Conservation (phyloP, 2,888 invertebrate genomes). For the Timandra comae region DNA sequence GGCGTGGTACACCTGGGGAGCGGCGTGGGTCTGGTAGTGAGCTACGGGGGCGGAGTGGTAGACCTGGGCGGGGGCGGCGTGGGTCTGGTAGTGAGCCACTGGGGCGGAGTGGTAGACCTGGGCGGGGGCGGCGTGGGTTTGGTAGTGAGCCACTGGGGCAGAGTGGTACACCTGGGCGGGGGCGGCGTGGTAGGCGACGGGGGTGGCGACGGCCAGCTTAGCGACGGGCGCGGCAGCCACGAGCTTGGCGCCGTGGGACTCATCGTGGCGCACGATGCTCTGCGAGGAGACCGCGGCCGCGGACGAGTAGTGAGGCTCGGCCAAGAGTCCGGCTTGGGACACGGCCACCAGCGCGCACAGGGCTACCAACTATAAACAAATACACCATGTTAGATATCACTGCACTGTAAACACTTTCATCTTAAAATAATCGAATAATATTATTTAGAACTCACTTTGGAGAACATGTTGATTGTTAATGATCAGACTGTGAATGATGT, state of each 20-base stretch:
- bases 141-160: slow-evolving; percentile 23
- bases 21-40: slow-evolving; percentile 27
- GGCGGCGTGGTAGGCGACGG: slow-evolving; percentile 17
- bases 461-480: slow-evolving; percentile 38
- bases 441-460: slow-evolving; percentile 36
- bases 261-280: slow-evolving; percentile 54
- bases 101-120: slow-evolving; percentile 24
- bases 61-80: slow-evolving; percentile 22
- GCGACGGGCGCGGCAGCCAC: slow-evolving; percentile 33
- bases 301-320: slow-evolving; percentile 46
- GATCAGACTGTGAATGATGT: slow-evolving; percentile 34
- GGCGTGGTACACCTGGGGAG: slow-evolving; percentile 23
- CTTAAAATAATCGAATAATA: slow-evolving; percentile 46
- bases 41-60: slow-evolving; percentile 20
- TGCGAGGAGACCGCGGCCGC: slow-evolving; percentile 51
- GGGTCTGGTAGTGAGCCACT: slow-evolving; percentile 21
- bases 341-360: slow-evolving; percentile 29
- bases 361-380: slow-evolving; percentile 8
- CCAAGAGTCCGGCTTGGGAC: slow-evolving; percentile 35
- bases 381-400: slow-evolving; percentile 2
- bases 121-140: slow-evolving; percentile 29
- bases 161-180: slow-evolving; percentile 24
- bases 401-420: slow-evolving; percentile 35
- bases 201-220: slow-evolving; percentile 28
- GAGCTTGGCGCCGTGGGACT: slow-evolving; percentile 30